Percentiles rank a stretch among this genome's conserved stretches.
Conservation (phyloP, 2,888 invertebrate genomes). For the Fissipunctia ypsillon region DNA sequence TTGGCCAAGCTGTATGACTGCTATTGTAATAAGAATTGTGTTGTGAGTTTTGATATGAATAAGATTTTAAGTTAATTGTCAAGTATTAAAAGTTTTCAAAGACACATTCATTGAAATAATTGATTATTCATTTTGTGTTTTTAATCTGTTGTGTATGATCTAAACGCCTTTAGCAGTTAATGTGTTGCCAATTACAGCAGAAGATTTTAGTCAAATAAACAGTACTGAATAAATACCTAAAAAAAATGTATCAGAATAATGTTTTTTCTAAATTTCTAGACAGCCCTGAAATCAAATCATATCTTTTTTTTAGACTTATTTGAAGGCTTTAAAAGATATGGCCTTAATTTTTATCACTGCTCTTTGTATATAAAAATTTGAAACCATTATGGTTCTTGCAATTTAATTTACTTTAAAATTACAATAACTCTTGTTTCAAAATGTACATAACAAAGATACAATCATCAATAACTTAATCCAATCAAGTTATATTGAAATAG, state of each 20-base stretch:
- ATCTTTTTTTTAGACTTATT: constrained; percentile 62
- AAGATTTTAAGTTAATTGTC: constrained; percentile 23
- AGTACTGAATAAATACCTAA: background rate
- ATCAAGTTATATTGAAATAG: background rate
- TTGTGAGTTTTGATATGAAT: constrained; percentile 56
- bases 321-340: constrained; percentile 49
- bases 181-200: constrained; percentile 1
- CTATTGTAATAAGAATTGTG: constrained; percentile 44
- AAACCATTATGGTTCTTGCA: constrained; percentile 1
- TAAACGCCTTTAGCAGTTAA: constrained; percentile 2
- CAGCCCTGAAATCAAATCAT: constrained; percentile 62
- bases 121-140: constrained; percentile 3
- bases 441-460: constrained; percentile 15
- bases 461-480: background rate
- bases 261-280: constrained; percentile 44
- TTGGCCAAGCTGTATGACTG: too few relatives aligned
- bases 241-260: constrained; percentile 5
- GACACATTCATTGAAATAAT: constrained; percentile 15
- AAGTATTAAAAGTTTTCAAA: background rate
- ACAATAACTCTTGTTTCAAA: constrained; percentile 3
- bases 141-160: constrained; percentile 12
- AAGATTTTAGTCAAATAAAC: constrained; percentile 13
- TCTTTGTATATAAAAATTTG: constrained; percentile 29
- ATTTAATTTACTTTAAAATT: constrained; percentile 11
- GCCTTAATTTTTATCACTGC: constrained; percentile 34